Conservation (phyloP, 2,888 invertebrate species). For the Andrena camellia region DNA sequence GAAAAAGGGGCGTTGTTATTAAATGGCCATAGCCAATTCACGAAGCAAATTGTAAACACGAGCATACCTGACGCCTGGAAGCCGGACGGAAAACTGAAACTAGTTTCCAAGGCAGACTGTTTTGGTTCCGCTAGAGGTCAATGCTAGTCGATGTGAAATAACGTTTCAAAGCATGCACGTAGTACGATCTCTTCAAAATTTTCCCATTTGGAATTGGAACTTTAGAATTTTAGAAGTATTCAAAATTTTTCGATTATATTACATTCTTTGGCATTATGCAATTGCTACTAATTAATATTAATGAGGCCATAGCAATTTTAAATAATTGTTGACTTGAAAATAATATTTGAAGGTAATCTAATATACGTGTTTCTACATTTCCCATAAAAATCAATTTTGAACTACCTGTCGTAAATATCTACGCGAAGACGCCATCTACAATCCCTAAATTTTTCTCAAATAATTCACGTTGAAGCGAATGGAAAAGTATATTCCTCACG, state of each 20-base stretch:
- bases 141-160: neutral
- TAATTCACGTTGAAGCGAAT: constrained; percentile 53
- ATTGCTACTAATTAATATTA: too few relatives aligned
- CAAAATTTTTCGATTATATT: too few relatives aligned
- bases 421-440: constrained; percentile 16
- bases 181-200: too few relatives aligned
- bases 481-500: constrained; percentile 61
- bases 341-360: too few relatives aligned
- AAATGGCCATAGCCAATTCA: neutral
- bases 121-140: too few relatives aligned
- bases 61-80: neutral
- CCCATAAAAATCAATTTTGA: constrained; percentile 9
- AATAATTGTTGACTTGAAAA: too few relatives aligned
- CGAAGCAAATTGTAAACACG: neutral
- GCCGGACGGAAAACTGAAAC: neutral
- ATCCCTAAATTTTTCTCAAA: constrained; percentile 41
- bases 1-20: neutral
- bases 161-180: neutral
- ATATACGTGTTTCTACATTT: neutral
- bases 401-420: constrained; percentile 20
- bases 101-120: constrained; percentile 1
- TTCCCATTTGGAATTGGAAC: too few relatives aligned
- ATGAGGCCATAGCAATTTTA: too few relatives aligned
- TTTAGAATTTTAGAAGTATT: too few relatives aligned
- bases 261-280: too few relatives aligned